These are phyloP conservation scores for Odontophorus gujanensis DNA, from an alignment of 2,113 vertebrate genomes.

Conservation along the genomic window DNA sequence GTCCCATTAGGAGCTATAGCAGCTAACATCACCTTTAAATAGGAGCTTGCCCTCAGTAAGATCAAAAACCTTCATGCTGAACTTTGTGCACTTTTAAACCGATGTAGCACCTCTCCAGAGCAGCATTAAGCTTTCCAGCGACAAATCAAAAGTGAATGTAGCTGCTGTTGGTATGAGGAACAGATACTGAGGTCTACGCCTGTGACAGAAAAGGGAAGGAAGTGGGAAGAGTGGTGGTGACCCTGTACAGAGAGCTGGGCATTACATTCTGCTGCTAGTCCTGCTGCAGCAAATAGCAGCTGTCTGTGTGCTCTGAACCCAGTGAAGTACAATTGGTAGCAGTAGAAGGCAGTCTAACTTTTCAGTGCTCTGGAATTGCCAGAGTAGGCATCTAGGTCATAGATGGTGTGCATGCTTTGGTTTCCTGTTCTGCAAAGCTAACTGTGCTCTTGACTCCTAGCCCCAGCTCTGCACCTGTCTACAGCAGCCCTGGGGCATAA, in stretches of 20 bases:
- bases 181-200: not conserved
- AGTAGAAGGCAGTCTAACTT: not conserved
- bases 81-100: not conserved
- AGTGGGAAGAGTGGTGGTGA: not conserved
- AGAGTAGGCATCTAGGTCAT: not conserved
- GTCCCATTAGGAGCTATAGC: not conserved
- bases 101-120: not conserved
- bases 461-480: not conserved
- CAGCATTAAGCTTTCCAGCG: not conserved
- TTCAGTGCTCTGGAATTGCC: not conserved
- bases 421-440: not conserved
- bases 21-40: conserved; percentile 7
- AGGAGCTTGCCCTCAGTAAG: not conserved
- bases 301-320: not conserved
- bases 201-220: not conserved
- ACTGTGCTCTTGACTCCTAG: not conserved
- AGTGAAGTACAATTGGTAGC: not conserved
- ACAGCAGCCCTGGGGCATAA: not conserved
- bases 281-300: not conserved
- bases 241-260: not conserved
- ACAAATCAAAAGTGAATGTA: not conserved
- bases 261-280: not conserved
- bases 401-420: not conserved
- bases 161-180: not conserved
- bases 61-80: not conserved